phyloP scores from a whole-genome alignment of 2,888 invertebrate genomes.

The Tenodera sinensis region DNA sequence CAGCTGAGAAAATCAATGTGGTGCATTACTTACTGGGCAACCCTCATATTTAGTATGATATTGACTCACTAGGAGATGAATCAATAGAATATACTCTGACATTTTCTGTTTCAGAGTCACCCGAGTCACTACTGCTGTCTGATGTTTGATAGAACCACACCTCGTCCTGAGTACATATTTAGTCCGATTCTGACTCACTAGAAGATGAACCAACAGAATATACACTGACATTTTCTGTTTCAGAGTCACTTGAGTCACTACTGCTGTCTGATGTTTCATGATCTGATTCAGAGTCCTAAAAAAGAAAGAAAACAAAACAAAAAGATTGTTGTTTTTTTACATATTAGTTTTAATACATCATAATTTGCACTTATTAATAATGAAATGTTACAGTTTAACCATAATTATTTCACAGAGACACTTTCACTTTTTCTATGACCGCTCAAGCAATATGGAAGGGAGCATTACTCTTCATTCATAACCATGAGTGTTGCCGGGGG shows the following conservation, averaged over 20 bases:
- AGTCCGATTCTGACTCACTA: slow-evolving; percentile 19
- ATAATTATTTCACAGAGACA: not conserved
- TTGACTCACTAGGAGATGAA: slow-evolving; percentile 18
- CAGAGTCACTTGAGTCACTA: slow-evolving; percentile 23
- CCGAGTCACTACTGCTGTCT: slow-evolving; percentile 25
- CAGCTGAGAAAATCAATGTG: too few species aligned
- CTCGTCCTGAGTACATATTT: not conserved
- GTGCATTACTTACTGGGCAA: too few species aligned
- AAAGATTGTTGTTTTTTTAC: not conserved
- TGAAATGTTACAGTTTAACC: too few species aligned
- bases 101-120: slow-evolving; percentile 18
- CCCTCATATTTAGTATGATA: not conserved
- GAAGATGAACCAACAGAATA: slow-evolving; percentile 1
- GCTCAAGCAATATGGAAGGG: too few species aligned
- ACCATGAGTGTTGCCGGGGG: too few species aligned
- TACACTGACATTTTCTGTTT: slow-evolving; percentile 16
- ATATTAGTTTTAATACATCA: too few species aligned
- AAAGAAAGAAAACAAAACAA: not conserved
- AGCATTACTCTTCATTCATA: too few species aligned
- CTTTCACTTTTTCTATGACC: too few species aligned
- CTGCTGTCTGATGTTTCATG: slow-evolving; percentile 27
- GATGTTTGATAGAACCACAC: slow-evolving; percentile 6
- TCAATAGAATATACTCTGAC: not conserved
- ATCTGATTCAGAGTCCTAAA: slow-evolving; percentile 23
- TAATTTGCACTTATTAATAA: not conserved